Evolutionary conservation across 2,113 vertebrate genomes (phyloP).

Genomic region (Delphinapterus leucas): DNA sequence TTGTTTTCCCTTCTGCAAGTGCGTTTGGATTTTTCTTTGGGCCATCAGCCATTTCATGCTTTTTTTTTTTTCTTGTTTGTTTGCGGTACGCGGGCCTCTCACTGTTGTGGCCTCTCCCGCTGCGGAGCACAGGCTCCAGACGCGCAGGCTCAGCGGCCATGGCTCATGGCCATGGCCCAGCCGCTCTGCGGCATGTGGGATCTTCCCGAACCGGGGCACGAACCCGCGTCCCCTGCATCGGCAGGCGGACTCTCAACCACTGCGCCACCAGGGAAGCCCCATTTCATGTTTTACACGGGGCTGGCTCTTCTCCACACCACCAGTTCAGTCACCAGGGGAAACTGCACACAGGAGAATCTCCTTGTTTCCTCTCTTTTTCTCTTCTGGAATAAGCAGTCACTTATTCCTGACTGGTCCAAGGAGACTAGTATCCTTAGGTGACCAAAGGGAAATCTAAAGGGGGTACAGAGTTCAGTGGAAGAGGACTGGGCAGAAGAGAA

Average conservation of each 20-base stretch:
- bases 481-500: not conserved
- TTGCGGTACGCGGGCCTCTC: too few species aligned
- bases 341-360: not conserved
- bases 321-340: not conserved
- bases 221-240: too few species aligned
- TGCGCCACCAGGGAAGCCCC: too few species aligned
- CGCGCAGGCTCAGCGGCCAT: too few species aligned
- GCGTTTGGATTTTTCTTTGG: not conserved
- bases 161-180: too few species aligned
- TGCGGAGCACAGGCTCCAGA: too few species aligned
- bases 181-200: too few species aligned
- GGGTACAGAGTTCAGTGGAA: not conserved
- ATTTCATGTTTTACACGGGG: not conserved
- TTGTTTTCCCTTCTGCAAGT: not conserved
- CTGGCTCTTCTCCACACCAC: not conserved
- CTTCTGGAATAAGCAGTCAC: not conserved
- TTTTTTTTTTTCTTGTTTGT: not conserved
- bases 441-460: not conserved
- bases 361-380: conserved; percentile 14
- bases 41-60: not conserved
- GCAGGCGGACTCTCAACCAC: too few species aligned
- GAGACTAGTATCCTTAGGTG: not conserved
- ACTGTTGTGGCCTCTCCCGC: too few species aligned
- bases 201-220: too few species aligned
- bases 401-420: not conserved